These are phyloP conservation scores for Panzeria rudis DNA, from an alignment of 2,888 invertebrate species.

Conservation along the genomic window DNA sequence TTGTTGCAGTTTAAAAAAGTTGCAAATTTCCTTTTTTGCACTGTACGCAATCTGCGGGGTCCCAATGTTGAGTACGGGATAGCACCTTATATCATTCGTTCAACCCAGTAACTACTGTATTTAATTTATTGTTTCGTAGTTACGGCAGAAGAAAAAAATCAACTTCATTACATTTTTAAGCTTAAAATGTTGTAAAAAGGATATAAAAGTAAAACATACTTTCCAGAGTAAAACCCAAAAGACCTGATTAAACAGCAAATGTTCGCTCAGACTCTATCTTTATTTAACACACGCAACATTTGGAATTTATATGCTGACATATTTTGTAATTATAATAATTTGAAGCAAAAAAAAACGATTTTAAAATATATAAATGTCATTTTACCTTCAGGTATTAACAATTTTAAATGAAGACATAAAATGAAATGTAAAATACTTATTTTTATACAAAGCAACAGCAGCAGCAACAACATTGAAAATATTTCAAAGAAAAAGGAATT, in stretches of 20 bases:
- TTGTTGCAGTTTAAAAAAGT: too few species aligned
- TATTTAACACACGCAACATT: background rate
- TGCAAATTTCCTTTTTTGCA: too few species aligned
- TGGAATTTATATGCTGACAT: conserved; percentile 37
- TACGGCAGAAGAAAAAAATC: background rate
- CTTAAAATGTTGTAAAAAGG: background rate
- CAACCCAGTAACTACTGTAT: background rate
- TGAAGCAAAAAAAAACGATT: conserved; percentile 15
- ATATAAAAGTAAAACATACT: conserved; percentile 16
- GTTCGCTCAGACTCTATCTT: background rate
- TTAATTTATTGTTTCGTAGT: background rate
- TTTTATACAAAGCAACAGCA: background rate
- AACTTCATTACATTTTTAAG: conserved; percentile 26
- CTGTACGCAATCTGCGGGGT: too few species aligned
- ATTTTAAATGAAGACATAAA: conserved; percentile 50
- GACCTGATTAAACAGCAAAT: conserved; percentile 34
- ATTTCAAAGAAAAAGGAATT: background rate
- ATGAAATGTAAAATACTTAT: conserved; percentile 22
- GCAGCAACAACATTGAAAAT: background rate
- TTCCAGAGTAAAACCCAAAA: conserved; percentile 25
- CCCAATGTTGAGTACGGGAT: too few species aligned
- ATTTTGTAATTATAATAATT: conserved; percentile 49
- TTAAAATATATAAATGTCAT: conserved; percentile 24
- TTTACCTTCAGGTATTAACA: conserved; percentile 40
- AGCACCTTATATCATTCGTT: background rate